Evolutionary conservation across 2,113 vertebrate genomes (phyloP).

Genomic region (Paramisgurnus dabryanus): DNA sequence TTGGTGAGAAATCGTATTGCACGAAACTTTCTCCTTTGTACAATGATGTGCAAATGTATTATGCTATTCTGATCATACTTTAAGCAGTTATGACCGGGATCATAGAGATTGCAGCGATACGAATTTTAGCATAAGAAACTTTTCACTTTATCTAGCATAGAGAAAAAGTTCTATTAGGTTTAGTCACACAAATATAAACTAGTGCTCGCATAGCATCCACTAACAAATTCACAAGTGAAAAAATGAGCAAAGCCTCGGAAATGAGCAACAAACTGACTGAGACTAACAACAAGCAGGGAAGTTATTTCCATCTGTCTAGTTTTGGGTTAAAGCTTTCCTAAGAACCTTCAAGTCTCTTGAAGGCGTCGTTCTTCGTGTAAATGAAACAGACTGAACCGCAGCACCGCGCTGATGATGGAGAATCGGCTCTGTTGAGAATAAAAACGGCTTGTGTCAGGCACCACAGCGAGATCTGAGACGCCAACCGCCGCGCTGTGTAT

Average conservation of each 20-base stretch:
- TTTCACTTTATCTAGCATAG: slow-evolving; percentile 48
- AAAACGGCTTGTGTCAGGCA: slow-evolving; percentile 25
- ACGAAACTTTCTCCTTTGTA: no score
- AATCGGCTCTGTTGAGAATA: slow-evolving; percentile 19
- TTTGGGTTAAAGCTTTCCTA: slow-evolving; percentile 51
- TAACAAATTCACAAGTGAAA: slow-evolving; percentile 53
- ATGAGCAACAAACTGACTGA: slow-evolving; percentile 41
- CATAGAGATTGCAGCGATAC: background rate
- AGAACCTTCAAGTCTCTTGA: slow-evolving; percentile 51
- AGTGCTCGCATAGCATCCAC: slow-evolving; percentile 22
- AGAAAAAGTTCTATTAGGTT: slow-evolving; percentile 41
- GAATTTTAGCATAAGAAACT: slow-evolving; percentile 17
- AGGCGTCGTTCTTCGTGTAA: slow-evolving; percentile 58
- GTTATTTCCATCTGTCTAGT: slow-evolving; percentile 54
- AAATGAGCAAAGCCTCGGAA: slow-evolving; percentile 56
- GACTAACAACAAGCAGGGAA: slow-evolving; percentile 41
- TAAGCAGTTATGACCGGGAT: background rate
- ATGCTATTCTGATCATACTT: no score
- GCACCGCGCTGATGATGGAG: slow-evolving; percentile 41
- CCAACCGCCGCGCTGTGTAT: slow-evolving; percentile 36
- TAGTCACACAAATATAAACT: background rate
- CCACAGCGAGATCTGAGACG: slow-evolving; percentile 26
- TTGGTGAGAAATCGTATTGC: no score
- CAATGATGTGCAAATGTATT: no score
- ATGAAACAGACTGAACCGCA: slow-evolving; percentile 62